These are phyloP conservation scores for Drosophila trichaetosa DNA, from an alignment of 2,888 invertebrate species.

Conservation along the genomic window DNA sequence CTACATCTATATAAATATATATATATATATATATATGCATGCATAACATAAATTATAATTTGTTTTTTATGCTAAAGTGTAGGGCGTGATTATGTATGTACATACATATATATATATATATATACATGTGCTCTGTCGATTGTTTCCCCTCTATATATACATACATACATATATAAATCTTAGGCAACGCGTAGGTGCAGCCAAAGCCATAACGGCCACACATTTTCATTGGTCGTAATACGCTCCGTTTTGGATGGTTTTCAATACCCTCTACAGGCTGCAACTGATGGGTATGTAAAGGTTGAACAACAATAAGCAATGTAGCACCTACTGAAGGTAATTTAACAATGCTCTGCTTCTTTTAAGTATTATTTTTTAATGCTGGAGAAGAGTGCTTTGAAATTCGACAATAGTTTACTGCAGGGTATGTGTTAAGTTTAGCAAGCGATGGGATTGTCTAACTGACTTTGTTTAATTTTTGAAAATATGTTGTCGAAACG, in stretches of 20 bases:
- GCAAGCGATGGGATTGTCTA: not conserved
- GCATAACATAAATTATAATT: slow-evolving; percentile 67
- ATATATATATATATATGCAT: slow-evolving; percentile 4
- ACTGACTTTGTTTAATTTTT: slow-evolving; percentile 26
- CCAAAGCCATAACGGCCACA: slow-evolving; percentile 60
- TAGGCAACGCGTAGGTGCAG: slow-evolving; percentile 72
- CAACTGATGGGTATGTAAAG: not conserved
- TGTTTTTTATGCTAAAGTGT: slow-evolving; percentile 61
- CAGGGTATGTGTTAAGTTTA: slow-evolving; percentile 10
- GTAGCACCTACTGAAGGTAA: not conserved
- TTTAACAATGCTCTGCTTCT: not conserved
- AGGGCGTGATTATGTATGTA: slow-evolving; percentile 48
- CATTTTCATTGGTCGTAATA: slow-evolving; percentile 68
- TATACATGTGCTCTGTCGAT: slow-evolving; percentile 11
- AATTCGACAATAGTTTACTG: not conserved
- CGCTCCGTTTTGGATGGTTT: slow-evolving; percentile 60
- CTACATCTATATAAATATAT: not conserved
- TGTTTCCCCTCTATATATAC: slow-evolving; percentile 22
- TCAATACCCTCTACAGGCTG: slow-evolving; percentile 22
- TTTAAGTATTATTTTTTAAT: not conserved
- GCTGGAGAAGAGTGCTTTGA: not conserved
- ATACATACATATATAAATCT: slow-evolving; percentile 57
- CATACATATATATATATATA: slow-evolving; percentile 8
- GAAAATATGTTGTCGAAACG: not conserved
- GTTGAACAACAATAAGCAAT: not conserved